phyloP scores from a whole-genome alignment of 1,140 invertebrate genomes.

The Alviniconcha marisindica region DNA sequence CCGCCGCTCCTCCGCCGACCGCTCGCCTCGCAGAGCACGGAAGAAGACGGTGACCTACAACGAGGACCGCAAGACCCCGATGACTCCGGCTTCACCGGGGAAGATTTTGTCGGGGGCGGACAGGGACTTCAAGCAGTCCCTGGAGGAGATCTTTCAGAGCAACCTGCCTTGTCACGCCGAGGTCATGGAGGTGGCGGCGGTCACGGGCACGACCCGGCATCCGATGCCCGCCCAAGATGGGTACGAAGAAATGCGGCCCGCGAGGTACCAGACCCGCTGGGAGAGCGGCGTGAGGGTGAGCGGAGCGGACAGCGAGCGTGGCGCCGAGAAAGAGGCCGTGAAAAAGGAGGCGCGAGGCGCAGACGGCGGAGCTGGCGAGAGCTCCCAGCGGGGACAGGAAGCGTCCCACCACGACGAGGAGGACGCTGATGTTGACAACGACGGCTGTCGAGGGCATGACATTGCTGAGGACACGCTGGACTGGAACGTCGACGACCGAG shows the following conservation, averaged over 20 bases:
- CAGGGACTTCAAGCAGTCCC: not conserved
- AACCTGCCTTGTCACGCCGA: not conserved
- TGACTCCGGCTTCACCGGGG: not conserved
- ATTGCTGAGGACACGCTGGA: conserved; percentile 33
- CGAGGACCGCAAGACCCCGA: not conserved
- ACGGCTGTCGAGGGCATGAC: not conserved
- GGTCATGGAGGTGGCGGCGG: not conserved
- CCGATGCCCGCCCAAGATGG: not conserved
- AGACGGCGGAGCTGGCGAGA: not conserved
- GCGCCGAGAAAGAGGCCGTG: not conserved
- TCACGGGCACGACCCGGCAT: not conserved
- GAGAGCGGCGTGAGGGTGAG: not conserved
- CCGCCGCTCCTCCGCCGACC: not conserved
- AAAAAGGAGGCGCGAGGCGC: not conserved
- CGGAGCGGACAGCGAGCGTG: not conserved
- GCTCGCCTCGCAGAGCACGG: not conserved
- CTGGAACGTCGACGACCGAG: conserved; percentile 28
- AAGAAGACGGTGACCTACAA: not conserved
- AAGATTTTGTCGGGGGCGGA: not conserved
- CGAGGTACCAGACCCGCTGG: not conserved
- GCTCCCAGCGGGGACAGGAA: not conserved
- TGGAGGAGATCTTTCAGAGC: not conserved
- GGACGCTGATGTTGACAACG: not conserved
- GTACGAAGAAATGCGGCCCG: not conserved
- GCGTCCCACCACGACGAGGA: not conserved